A percentile compares a stretch with the other conserved stretches of the same genome.
Evolutionary conservation across 1,140 invertebrate species (phyloP).

Genomic region (Amphibalanus amphitrite): DNA sequence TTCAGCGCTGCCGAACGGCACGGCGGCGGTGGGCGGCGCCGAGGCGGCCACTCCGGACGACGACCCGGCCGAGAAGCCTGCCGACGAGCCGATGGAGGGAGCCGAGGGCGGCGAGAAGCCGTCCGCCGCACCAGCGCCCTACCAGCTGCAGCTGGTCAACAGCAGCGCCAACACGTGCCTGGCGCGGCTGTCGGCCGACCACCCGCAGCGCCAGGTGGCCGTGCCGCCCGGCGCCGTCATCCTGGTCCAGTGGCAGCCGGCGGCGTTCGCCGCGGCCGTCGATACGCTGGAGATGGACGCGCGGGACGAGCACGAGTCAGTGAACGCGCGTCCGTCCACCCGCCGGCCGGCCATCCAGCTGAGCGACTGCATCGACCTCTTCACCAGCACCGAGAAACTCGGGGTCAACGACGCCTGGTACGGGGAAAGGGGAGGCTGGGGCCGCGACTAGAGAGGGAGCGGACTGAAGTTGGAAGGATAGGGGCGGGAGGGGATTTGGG

Average conservation of each 20-base stretch:
- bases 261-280: neutral
- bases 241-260: neutral
- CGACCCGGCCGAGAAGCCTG: neutral
- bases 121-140: neutral
- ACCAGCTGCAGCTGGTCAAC: neutral
- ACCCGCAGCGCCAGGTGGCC: neutral
- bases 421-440: too few species aligned
- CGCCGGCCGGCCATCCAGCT: slow-evolving; percentile 19
- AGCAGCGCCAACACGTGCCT: neutral
- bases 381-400: slow-evolving; percentile 31
- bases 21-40: too few species aligned
- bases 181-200: neutral
- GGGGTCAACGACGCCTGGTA: slow-evolving; percentile 34
- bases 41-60: neutral
- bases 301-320: neutral
- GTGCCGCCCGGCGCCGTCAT: neutral
- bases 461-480: too few species aligned
- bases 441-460: too few species aligned
- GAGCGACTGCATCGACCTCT: slow-evolving; percentile 32
- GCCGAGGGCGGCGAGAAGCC: too few species aligned
- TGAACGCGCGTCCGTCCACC: neutral
- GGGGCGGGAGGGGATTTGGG: too few species aligned
- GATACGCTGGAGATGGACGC: neutral
- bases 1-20: neutral
- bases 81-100: neutral